These are phyloP conservation scores for Drosophila novamexicana DNA, from an alignment of 1,140 invertebrate genomes.

Conservation along the genomic window DNA sequence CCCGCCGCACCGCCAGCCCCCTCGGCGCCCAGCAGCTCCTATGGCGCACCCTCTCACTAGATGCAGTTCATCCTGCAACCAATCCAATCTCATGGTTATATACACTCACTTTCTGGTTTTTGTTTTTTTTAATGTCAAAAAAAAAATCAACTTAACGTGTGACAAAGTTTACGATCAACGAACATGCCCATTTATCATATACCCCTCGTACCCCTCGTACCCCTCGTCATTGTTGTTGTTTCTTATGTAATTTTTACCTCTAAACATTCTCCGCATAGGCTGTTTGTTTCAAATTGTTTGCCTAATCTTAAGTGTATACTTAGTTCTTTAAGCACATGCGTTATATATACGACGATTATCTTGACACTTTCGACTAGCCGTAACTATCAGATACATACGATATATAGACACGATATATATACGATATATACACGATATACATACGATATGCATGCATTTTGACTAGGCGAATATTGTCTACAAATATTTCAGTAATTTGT, in stretches of 20 bases:
- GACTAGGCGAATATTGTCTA: conserved; percentile 49
- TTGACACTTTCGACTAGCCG: conserved; percentile 54
- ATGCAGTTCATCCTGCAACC: conserved; percentile 6
- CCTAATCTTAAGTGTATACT: conserved; percentile 67
- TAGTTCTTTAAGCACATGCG: conserved; percentile 73
- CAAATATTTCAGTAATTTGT: conserved; percentile 51
- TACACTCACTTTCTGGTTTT: conserved; percentile 45
- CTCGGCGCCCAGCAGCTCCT: conserved; percentile 79
- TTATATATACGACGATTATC: conserved; percentile 62
- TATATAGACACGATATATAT: conserved; percentile 38
- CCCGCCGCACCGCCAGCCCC: conserved; percentile 81
- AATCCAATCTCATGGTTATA: conserved; percentile 49
- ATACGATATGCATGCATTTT: conserved; percentile 57
- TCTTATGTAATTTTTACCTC: conserved; percentile 70
- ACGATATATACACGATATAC: conserved; percentile 30
- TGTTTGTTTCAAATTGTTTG: conserved; percentile 81
- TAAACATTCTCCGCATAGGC: conserved; percentile 70
- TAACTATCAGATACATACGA: conserved; percentile 33
- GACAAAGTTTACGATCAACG: conserved; percentile 72
- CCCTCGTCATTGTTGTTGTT: conserved; percentile 48
- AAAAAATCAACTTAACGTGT: conserved; percentile 63
- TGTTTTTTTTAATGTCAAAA: conserved; percentile 41
- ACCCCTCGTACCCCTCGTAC: not conserved
- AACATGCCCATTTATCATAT: conserved; percentile 20
- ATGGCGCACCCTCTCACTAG: conserved; percentile 80